Percentiles rank a stretch among this genome's conserved stretches.
phyloP scores from a whole-genome alignment of 1,140 invertebrate genomes.

The Capitella teleta region DNA sequence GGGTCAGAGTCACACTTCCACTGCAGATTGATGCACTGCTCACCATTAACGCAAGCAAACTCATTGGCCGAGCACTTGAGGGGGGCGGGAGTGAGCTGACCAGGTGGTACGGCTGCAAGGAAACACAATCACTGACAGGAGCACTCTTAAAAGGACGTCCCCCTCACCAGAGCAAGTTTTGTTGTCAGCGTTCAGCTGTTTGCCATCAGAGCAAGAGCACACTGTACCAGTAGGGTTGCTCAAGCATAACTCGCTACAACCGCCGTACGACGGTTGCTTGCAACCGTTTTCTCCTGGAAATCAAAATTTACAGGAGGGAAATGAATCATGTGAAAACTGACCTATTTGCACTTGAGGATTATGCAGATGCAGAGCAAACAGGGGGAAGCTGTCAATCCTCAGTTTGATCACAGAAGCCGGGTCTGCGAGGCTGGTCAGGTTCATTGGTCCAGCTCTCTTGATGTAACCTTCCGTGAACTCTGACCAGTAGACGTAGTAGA shows the following conservation, averaged over 20 bases:
- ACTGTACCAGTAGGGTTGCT: conserved; percentile 37
- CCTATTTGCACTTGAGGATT: not conserved
- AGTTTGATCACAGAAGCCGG: not conserved
- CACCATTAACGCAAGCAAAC: conserved; percentile 1
- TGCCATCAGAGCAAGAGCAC: conserved; percentile 51
- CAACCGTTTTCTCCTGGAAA: conserved; percentile 1
- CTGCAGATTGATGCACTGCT: conserved; percentile 39
- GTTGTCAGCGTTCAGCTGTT: conserved; percentile 17
- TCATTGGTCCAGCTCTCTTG: conserved; percentile 22
- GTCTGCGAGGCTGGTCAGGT: not conserved
- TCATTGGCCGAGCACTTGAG: conserved; percentile 1
- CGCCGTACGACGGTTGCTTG: not conserved
- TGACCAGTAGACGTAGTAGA: conserved; percentile 44
- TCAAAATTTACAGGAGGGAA: not conserved
- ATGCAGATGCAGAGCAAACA: not conserved
- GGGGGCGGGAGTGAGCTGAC: not conserved
- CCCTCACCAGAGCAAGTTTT: conserved; percentile 23
- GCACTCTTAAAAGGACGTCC: not conserved
- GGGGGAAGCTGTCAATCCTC: not conserved
- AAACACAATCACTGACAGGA: not conserved
- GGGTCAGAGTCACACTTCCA: conserved; percentile 45
- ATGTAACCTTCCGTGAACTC: conserved; percentile 52
- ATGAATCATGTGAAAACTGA: not conserved
- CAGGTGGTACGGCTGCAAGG: not conserved
- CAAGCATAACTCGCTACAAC: conserved; percentile 40